Evolutionary conservation across 2,888 invertebrate species (phyloP).

Genomic region (Glyphotaelius pellucidus): DNA sequence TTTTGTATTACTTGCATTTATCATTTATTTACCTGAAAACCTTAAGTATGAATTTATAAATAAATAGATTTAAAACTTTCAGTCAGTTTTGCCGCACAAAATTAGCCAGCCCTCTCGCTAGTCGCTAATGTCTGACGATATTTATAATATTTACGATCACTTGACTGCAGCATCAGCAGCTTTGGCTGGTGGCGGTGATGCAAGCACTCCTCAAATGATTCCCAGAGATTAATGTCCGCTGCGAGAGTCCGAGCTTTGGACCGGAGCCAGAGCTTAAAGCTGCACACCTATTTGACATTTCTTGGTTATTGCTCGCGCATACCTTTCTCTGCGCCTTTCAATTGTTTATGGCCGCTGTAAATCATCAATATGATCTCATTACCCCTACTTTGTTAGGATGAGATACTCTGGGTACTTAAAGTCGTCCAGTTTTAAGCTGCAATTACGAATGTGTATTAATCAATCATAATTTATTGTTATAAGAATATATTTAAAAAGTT

Average conservation of each 20-base stretch:
- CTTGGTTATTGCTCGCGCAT: constrained; percentile 33
- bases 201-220: constrained; percentile 54
- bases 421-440: background rate
- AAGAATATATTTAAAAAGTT: background rate
- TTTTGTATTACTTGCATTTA: too few species aligned
- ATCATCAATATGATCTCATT: constrained; percentile 9
- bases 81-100: background rate
- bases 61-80: background rate
- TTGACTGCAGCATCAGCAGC: background rate
- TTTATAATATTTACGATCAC: constrained; percentile 29
- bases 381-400: background rate
- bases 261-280: constrained; percentile 49
- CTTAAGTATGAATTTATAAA: too few species aligned
- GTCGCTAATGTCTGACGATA: background rate
- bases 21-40: too few species aligned
- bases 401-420: background rate
- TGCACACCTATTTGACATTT: constrained; percentile 58
- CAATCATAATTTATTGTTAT: background rate
- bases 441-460: background rate
- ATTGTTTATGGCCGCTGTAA: constrained; percentile 14
- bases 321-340: constrained; percentile 18
- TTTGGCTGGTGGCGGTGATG: constrained; percentile 38
- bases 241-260: constrained; percentile 40
- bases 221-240: constrained; percentile 48
- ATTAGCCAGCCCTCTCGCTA: background rate